These are phyloP conservation scores for Nudaria mundana DNA, from an alignment of 2,888 invertebrate species.

Conservation along the genomic window DNA sequence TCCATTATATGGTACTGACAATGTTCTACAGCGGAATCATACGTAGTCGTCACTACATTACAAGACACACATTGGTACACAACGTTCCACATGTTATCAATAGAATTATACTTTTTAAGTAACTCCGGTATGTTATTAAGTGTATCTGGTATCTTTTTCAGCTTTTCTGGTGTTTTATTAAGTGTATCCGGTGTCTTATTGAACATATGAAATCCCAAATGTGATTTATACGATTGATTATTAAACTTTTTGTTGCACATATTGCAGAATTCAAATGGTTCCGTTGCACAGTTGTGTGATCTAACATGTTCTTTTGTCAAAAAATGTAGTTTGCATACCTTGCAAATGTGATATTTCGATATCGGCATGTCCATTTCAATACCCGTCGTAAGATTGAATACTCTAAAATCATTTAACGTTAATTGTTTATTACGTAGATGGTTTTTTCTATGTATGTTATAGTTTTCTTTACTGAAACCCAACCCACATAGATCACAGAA, in stretches of 20 bases:
- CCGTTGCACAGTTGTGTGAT: slow-evolving; percentile 29
- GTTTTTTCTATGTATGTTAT: slow-evolving; percentile 13
- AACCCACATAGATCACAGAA: slow-evolving; percentile 46
- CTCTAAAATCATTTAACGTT: slow-evolving; percentile 31
- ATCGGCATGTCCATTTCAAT: slow-evolving; percentile 28
- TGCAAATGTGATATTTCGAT: slow-evolving; percentile 35
- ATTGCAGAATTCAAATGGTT: slow-evolving; percentile 27
- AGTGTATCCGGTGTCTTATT: slow-evolving; percentile 37
- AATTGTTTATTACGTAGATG: slow-evolving; percentile 17
- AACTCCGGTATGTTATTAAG: slow-evolving; percentile 33
- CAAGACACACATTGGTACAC: slow-evolving; percentile 47
- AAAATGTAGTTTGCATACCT: slow-evolving; percentile 37
- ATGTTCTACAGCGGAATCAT: slow-evolving; percentile 53
- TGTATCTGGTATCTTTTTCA: too few relatives aligned
- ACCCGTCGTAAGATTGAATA: slow-evolving; percentile 24
- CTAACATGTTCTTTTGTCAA: neutral
- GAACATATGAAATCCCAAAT: slow-evolving; percentile 26
- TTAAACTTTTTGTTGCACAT: slow-evolving; percentile 39
- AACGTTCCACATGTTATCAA: slow-evolving; percentile 51
- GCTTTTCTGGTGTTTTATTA: too few relatives aligned
- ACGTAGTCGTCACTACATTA: slow-evolving; percentile 39
- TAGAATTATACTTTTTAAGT: slow-evolving; percentile 44
- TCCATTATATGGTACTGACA: slow-evolving; percentile 47
- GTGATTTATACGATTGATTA: slow-evolving; percentile 31
- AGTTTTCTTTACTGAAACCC: slow-evolving; percentile 10